Evolutionary conservation across 2,113 vertebrate genomes (phyloP), one percentile per base, ranked within the genome.

Genomic region (Megaceryle maxima): DNA sequence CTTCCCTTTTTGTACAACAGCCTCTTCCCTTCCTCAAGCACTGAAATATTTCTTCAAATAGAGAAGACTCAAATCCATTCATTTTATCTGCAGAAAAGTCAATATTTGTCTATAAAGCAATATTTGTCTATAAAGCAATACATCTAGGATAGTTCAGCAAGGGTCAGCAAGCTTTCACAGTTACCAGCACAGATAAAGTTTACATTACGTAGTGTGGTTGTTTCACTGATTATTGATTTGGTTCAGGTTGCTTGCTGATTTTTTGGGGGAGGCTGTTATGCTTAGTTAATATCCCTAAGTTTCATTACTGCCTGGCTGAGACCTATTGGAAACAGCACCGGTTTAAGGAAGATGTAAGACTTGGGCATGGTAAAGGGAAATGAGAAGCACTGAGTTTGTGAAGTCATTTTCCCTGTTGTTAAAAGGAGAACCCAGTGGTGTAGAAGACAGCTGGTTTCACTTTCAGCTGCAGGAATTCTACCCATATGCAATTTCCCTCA

Each of bases 191-290:
- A 3, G 50, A 14, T 9, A 26, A 88, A 48, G 8, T 62, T 91
- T 59, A 33, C 48, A 76, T 9, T 12, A 55, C 1, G 1, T 19
- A 31, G 2, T 1, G 1, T 35, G 11, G 5, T 37, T 88, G 9
- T 51, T 67, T 75, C 60, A 57, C 26, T 67, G 62, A 93, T 81
- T 48, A 31, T 5, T 87, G 17, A 55, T 76, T 86, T 24, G 50
- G 50, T 51, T 51, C 50, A 51, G 50, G 50, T 51, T 51, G 50
- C 15, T 62, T 3, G 9, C 56, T 22, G 3, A 1, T 9, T 53
- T 43, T 68, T 60, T 48, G 5, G 35, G 59, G 28, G 55, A 6
- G 35, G n/a, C 24, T 24, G 6, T 62, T 62, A 28, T 66, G 21
- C 16, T 66, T 77, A n/a, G 13, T 76, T 87, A 64, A 46, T 80